Evolutionary conservation across 2,797 vertebrate genomes (phyloP), one percentile per base, ranked within the genome.

Genomic region (Girardinus metallicus): DNA sequence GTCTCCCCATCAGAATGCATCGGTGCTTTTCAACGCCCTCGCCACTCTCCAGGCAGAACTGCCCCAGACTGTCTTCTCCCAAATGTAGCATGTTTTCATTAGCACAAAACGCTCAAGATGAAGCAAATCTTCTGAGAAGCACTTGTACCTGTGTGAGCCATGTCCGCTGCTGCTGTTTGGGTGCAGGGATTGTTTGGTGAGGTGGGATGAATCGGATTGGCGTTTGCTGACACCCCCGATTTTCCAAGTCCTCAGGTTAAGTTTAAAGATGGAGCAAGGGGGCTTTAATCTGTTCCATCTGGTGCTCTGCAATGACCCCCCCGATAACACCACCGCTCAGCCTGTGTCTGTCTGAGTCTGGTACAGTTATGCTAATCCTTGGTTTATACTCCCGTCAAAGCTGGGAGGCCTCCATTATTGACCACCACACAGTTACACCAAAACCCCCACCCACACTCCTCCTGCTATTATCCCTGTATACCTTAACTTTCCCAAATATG

Each of bases 271-370:
- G 64, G 75, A 44, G 49, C 8, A n/a, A n/a, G 75, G 73, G 66
- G 81, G 83, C 72, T 88, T 88, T 94, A 94, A 95, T 95, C 93
- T 91, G 82, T 87, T 87, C 93, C 94, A 95, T 95, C 94, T 95
- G 94, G 91, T 94, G 88, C 88, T 88, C 84, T 12, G 49, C 79
- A 84, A 90, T 85, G 77, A 73, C 73, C 81, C 76, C n/a, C 72
- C 81, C 57, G 23, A 75, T 66, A 77, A 77, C 87, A 78, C 76
- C 80, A 89, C 78, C 81, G 79, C 82, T 85, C 87, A 88, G 90
- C 75, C 87, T 88, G 89, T 82, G 90, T 93, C 92, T 92, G 93
- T 94, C 94, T 94, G 92, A 72, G 93, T 94, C 94, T 93, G 92
- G 93, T 92, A 89, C 92, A 92, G 92, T 92, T 89, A 93, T 93